Evolutionary conservation across 2,888 invertebrate genomes (phyloP).

Genomic region (Chalcosyrphus nemorum): DNA sequence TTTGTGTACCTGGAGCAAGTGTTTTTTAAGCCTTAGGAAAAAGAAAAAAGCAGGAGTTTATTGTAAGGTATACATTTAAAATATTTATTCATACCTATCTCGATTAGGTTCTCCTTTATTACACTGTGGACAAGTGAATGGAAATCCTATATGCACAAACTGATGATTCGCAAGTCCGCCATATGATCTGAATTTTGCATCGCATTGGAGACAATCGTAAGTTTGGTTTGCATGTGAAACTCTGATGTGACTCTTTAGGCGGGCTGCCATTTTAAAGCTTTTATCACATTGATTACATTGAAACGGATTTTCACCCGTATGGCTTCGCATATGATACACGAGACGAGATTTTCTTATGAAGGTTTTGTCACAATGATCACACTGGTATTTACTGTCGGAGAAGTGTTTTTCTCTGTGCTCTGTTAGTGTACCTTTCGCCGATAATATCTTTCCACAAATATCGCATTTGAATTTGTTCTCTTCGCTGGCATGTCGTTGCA

Average conservation of each 20-base stretch:
- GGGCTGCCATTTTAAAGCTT: constrained; percentile 20
- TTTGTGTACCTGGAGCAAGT: constrained; percentile 19
- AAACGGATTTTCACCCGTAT: constrained; percentile 25
- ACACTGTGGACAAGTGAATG: constrained; percentile 17
- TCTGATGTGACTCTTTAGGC: neutral
- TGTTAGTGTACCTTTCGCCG: constrained; percentile 16
- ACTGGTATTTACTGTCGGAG: constrained; percentile 23
- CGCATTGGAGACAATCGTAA: constrained; percentile 16
- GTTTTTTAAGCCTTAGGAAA: constrained; percentile 19
- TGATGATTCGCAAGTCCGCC: constrained; percentile 15
- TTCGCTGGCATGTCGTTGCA: constrained; percentile 16
- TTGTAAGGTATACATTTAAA: neutral
- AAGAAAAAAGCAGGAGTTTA: neutral
- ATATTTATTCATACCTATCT: constrained; percentile 7
- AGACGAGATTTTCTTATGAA: constrained; percentile 23
- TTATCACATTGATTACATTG: constrained; percentile 22
- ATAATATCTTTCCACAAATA: constrained; percentile 28
- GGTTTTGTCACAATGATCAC: constrained; percentile 16
- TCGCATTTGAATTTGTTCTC: constrained; percentile 27
- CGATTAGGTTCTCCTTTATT: constrained; percentile 6
- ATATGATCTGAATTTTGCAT: constrained; percentile 19
- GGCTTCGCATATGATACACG: constrained; percentile 18
- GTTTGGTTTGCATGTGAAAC: constrained; percentile 15
- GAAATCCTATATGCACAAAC: constrained; percentile 26
- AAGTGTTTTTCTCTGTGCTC: constrained; percentile 24